A percentile compares a stretch with the other conserved stretches of the same genome.
These are phyloP conservation scores for Boloria euphrosyne DNA, from an alignment of 2,888 invertebrate species.

Conservation along the genomic window DNA sequence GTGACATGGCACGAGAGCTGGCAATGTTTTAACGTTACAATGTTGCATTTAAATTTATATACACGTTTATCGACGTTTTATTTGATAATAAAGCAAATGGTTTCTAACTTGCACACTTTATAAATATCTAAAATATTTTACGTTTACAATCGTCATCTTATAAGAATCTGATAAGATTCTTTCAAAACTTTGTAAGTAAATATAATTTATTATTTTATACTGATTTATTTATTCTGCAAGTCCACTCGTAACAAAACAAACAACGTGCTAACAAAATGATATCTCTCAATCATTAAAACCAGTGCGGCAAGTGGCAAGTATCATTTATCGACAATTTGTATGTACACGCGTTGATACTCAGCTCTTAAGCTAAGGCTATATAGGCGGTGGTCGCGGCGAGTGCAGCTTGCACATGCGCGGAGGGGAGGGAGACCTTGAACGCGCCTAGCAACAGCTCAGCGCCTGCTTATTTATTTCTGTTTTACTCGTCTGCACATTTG, in stretches of 20 bases:
- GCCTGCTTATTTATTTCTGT: slow-evolving; percentile 71
- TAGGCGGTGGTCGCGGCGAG: slow-evolving; percentile 31
- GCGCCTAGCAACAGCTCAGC: slow-evolving; percentile 75
- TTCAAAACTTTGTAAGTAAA: too few relatives aligned
- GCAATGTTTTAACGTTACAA: slow-evolving; percentile 23
- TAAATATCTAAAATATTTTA: too few relatives aligned
- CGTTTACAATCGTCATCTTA: too few relatives aligned
- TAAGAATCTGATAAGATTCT: too few relatives aligned
- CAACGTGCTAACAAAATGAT: not conserved
- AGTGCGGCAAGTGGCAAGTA: slow-evolving; percentile 10
- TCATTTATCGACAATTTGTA: slow-evolving; percentile 10
- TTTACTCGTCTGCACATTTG: slow-evolving; percentile 69
- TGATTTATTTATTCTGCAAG: not conserved
- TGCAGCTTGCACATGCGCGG: slow-evolving; percentile 42
- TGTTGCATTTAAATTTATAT: slow-evolving; percentile 2
- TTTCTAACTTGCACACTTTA: not conserved
- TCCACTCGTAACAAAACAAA: not conserved
- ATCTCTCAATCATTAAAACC: slow-evolving; percentile 6
- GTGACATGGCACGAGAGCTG: slow-evolving; percentile 27
- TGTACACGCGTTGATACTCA: not conserved
- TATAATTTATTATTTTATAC: not conserved
- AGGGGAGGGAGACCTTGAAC: slow-evolving; percentile 70
- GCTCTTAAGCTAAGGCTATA: slow-evolving; percentile 18
- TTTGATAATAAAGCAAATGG: slow-evolving; percentile 2
- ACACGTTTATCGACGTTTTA: slow-evolving; percentile 2